Evolutionary conservation across 1,140 invertebrate genomes (phyloP), one percentile per base, ranked within the genome.

Genomic region (Lucilia sericata): DNA sequence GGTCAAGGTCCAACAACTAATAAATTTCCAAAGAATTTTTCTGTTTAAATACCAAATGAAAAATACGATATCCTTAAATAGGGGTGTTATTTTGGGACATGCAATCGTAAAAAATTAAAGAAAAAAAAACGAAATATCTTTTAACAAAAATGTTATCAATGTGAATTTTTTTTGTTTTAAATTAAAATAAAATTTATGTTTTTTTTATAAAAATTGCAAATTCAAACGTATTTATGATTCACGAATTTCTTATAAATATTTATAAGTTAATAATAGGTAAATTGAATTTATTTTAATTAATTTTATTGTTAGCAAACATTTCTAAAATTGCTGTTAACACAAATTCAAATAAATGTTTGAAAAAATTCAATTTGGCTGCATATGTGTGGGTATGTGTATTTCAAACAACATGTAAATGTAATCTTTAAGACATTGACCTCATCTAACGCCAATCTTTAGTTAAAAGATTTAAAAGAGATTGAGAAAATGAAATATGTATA

Each of bases 371-470:
- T 19, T 49, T 80, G 36, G 19, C 0, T 8, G 42, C 10, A 10
- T 42, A 12, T 17, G 36, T 47, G 2, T 2, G 42, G 2, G 42
- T 42, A 5, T 36, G 36, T 30, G 25, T 30, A 30, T 47, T 42
- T 42, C 10, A 12, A 42, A 51, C 14, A 78, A 5, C 76, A 25
- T 80, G 42, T 51, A 80, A 80, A 70, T 70, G 51, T 13, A 70
- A 80, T 80, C 76, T 49, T n/a, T 21, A 49, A 80, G 76, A 80
- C 76, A 80, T 80, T 80, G 76, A 80, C 76, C 76, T 30, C 76
- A 51, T 49, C 76, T 70, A 80, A 10, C 76, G 14, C 2, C 42
- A 42, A 42, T 30, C 14, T 75, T 3, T 42, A 10, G 10, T 42
- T 42, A 76, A 76, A 76, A 5, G 2, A 76, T 9, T 30, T 42